Evolutionary conservation across 2,113 vertebrate genomes (phyloP), one percentile per base, ranked within the genome.

Genomic region (Bubo bubo): DNA sequence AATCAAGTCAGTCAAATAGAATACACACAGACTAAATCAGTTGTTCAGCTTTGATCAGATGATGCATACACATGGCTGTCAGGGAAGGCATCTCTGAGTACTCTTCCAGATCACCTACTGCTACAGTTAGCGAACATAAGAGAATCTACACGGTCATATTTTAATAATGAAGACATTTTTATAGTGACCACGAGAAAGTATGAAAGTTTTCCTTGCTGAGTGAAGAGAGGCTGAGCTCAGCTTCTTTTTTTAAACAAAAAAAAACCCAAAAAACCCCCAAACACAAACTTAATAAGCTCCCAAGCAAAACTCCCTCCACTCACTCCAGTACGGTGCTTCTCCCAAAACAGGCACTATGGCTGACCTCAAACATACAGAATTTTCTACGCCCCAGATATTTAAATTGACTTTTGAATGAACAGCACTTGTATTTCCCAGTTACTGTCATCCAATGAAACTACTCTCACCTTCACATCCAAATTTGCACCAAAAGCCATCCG

Each of bases 401-500:
- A 37, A 89, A 80, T 3, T 1, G 2, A 39, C 27, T 72, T 70
- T n/a, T 11, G 5, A 72, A 83, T 63, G 9, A 90, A 50, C 16
- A 88, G 47, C 41, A 59, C 10, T 59, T 70, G 2, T 49, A 80
- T 50, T 80, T 43, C 35, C 35, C 49, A 47, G 27, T 59, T 76
- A 21, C 58, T 15, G 35, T 28, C 35, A 85, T 14, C 32, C 49
- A 86, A 0, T 32, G 9, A 82, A 63, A 62, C 50, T 35, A 5
- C 53, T 52, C 93, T 93, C 96, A 99, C 99, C 99, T 99, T 99
- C 83, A 99, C 98, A 52, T 99, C 99, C 96, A 99, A 88, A 70
- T 97, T 98, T n/a, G 98, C 99, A 88, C 99, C 99, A 89, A 99
- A 99, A 59, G 99, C 99, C 99, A 99, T 99, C 93, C 98, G 98